These are phyloP conservation scores for Nannoperca australis DNA, from an alignment of 2,797 vertebrate genomes.

Conservation along the genomic window DNA sequence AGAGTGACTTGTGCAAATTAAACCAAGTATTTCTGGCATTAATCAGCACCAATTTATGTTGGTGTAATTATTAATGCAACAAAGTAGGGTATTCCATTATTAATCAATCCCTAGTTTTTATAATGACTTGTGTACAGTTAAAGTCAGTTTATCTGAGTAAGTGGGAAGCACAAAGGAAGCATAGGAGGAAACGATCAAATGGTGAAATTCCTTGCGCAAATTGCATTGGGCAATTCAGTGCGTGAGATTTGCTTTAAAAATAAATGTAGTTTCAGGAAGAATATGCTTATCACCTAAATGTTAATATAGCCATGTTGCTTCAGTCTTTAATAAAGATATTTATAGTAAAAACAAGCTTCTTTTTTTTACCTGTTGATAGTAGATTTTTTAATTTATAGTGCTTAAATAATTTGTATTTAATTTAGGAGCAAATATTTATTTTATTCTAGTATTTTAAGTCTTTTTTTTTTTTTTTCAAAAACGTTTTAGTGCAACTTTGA, in stretches of 20 bases:
- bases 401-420: background rate
- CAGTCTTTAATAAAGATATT: background rate
- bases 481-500: background rate
- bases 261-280: background rate
- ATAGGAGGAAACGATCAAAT: background rate
- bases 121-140: background rate
- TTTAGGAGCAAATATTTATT: no score
- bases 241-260: background rate
- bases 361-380: background rate
- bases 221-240: background rate
- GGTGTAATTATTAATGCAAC: background rate
- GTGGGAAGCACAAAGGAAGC: background rate
- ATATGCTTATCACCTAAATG: background rate
- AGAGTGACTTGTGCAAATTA: background rate
- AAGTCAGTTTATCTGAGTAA: conserved; percentile 13
- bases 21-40: background rate
- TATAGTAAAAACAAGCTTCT: background rate
- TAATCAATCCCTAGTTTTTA: background rate
- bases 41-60: background rate
- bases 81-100: background rate
- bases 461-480: background rate
- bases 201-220: background rate
- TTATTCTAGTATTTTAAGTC: background rate
- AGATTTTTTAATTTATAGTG: background rate
- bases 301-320: background rate